Evolutionary conservation across 2,113 vertebrate genomes (phyloP).

Genomic region (Empidonax traillii): DNA sequence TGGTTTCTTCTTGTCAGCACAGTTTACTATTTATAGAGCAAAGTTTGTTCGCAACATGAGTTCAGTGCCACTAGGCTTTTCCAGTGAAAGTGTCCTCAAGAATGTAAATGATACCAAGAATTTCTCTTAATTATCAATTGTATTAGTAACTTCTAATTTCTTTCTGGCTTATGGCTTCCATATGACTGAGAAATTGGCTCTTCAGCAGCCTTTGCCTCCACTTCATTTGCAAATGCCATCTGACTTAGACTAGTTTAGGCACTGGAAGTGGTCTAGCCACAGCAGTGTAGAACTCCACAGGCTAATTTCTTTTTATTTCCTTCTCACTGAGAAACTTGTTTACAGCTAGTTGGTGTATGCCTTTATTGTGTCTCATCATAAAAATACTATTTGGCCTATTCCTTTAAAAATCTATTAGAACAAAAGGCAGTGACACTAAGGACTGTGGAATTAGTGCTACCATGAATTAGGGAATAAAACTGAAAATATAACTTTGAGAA

Average conservation of each 20-base stretch:
- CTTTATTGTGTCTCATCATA: background rate
- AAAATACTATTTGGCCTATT: background rate
- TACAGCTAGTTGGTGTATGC: background rate
- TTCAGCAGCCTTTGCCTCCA: background rate
- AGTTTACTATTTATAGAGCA: background rate
- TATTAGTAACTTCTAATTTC: background rate
- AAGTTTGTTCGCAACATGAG: background rate
- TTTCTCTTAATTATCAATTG: background rate
- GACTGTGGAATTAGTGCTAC: background rate
- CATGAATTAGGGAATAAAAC: background rate
- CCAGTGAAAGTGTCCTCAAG: background rate
- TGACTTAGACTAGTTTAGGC: background rate
- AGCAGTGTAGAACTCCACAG: background rate
- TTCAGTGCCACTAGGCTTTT: background rate
- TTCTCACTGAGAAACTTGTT: background rate
- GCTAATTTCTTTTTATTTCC: background rate
- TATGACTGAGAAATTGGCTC: background rate
- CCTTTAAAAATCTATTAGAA: background rate
- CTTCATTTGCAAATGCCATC: background rate
- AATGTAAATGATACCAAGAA: background rate
- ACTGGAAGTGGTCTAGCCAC: background rate
- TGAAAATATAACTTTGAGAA: background rate
- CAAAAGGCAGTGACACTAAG: background rate
- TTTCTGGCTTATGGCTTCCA: background rate
- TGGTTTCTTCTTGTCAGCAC: background rate